phyloP scores from a whole-genome alignment of 2,113 vertebrate genomes.

The Emydura subglobosa region DNA sequence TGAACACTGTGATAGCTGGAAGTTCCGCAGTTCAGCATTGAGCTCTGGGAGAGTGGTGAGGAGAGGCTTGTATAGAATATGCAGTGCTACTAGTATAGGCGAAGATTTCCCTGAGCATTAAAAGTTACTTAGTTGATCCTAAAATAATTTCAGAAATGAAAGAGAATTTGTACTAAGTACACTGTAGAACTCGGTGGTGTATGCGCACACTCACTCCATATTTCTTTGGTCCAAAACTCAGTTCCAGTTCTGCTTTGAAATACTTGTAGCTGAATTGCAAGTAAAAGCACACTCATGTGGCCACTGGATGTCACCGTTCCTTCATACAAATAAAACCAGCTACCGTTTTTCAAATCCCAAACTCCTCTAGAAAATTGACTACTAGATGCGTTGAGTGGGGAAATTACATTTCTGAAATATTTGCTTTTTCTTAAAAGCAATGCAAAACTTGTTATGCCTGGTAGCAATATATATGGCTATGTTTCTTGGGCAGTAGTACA shows the following conservation, averaged over 20 bases:
- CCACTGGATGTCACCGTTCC: slow-evolving; percentile 62
- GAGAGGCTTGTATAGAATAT: neutral
- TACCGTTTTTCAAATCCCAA: neutral
- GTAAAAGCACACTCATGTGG: neutral
- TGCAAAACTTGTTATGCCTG: neutral
- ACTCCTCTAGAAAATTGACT: neutral
- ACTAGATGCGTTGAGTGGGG: neutral
- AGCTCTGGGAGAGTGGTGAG: neutral
- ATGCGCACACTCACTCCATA: neutral
- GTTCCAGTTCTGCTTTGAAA: neutral
- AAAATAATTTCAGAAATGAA: neutral
- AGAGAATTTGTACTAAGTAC: neutral
- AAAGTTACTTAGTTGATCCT: neutral
- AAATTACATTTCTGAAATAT: neutral
- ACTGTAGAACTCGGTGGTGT: neutral
- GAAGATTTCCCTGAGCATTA: neutral
- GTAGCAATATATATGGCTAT: rapidly evolving
- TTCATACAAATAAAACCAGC: slow-evolving; percentile 7
- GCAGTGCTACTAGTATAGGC: neutral
- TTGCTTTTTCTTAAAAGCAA: neutral
- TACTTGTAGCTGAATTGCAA: neutral
- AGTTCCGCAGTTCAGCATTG: neutral
- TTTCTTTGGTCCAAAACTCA: neutral
- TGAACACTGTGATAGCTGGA: neutral
- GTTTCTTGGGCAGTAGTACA: neutral